Base-by-base conservation (phyloP, 2,113 vertebrate genomes). In the Apistogramma diplotaenia region DNA sequence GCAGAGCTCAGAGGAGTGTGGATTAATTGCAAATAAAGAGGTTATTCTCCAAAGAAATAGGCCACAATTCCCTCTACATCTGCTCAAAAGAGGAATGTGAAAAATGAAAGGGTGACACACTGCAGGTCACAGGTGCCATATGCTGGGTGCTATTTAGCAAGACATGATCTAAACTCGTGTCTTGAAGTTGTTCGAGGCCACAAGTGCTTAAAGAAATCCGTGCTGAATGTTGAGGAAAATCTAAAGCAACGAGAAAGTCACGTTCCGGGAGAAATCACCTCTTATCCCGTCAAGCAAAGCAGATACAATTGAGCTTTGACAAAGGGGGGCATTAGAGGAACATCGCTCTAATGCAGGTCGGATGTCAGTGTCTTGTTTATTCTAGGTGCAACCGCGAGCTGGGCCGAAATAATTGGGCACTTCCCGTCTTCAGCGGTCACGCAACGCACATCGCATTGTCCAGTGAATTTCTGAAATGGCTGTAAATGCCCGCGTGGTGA, bases 11-110 rank as follows among this genome's bases (percentile, higher is more conserved):
- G 78, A 92, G 92, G 89, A 90, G 81, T 85, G 84, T 84, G 86
- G 92, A 91, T 92, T 94, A 92, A 93, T 94, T 91, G 90, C 92
- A 88, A 92, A 92, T 93, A 93, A 94, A 93, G 93, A 92, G 93
- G 93, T 94, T 94, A 91, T 94, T 90, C 92, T 92, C 86, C 82
- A 86, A 88, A 90, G 89, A 91, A 93, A 92, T 94, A 92, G 93
- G 89, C 81, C 92, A 91, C 88, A 73, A 81, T 81, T 90, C 85
- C 87, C 91, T 85, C 84, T 65, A 78, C 80, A 56, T 85, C 51
- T 40, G 78, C 79, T 85, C 67, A 7, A 76, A 70, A 61, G 84
- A 77, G 78, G 82, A 87, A 79, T 72, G 51, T 7, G 82, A 82
- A 83, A 74, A 79, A 87, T 60, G 82, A 75, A 56, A 72, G 56